These are phyloP conservation scores for Cyprinodon diabolis DNA, from an alignment of 2,797 vertebrate genomes.

Conservation along the genomic window DNA sequence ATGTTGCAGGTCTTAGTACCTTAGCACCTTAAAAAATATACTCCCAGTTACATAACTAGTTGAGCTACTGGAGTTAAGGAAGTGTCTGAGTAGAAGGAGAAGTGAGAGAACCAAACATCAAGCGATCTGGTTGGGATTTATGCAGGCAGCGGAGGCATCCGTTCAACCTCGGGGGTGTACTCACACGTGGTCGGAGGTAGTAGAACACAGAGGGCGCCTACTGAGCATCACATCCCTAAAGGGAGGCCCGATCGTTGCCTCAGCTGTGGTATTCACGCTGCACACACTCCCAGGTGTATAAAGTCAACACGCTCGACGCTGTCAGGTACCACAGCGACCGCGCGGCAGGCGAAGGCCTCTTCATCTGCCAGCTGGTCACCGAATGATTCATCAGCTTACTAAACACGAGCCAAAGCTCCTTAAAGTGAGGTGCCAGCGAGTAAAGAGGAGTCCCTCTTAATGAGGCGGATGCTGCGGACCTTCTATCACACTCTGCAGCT, in stretches of 20 bases:
- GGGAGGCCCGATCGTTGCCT: constrained; percentile 32
- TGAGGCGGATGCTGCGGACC: constrained; percentile 36
- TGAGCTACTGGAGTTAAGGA: not conserved
- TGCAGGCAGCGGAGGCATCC: not conserved
- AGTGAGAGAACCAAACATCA: not conserved
- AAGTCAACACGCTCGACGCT: constrained; percentile 52
- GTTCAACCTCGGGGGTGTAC: not conserved
- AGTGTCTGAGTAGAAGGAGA: not conserved
- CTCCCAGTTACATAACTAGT: no score
- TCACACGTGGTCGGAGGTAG: constrained; percentile 32
- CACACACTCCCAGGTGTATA: constrained; percentile 64
- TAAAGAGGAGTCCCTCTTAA: constrained; percentile 43
- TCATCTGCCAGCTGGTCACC: constrained; percentile 41
- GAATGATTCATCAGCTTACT: constrained; percentile 46
- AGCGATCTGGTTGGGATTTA: not conserved
- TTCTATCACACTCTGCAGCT: constrained; percentile 41
- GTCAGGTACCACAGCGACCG: constrained; percentile 40
- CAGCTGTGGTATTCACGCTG: constrained; percentile 62
- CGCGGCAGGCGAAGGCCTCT: constrained; percentile 34
- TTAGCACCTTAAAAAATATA: not conserved
- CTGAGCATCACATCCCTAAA: constrained; percentile 16
- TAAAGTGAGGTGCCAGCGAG: constrained; percentile 46
- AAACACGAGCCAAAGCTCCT: constrained; percentile 40
- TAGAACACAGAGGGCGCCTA: constrained; percentile 1
- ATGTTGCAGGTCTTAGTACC: not conserved